Evolutionary conservation across 2,797 vertebrate genomes (phyloP).

Genomic region (Carduelis carduelis): DNA sequence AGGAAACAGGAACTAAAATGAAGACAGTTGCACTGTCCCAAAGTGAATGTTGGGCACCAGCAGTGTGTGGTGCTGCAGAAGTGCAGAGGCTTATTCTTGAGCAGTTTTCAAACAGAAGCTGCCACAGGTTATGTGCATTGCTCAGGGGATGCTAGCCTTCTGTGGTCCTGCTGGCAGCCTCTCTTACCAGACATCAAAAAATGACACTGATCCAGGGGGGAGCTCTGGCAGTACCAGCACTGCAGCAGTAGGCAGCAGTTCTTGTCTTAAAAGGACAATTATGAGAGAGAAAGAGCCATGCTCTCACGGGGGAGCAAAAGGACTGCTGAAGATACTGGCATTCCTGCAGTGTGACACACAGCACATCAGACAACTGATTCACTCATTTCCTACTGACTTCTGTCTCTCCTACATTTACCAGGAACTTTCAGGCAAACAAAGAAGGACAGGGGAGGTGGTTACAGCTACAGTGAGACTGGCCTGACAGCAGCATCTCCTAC

Average conservation of each 20-base stretch:
- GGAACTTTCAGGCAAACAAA: constrained; percentile 51
- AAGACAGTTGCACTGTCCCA: background rate
- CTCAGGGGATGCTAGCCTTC: background rate
- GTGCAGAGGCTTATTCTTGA: background rate
- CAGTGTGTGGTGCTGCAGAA: background rate
- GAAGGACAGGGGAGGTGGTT: background rate
- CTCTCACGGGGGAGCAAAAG: background rate
- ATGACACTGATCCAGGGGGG: background rate
- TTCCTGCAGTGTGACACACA: constrained; percentile 31
- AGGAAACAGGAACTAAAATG: background rate
- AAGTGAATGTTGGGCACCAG: background rate
- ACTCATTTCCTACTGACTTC: background rate
- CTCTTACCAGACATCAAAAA: background rate
- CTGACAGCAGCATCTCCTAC: background rate
- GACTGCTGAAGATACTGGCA: background rate
- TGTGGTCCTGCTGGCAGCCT: background rate
- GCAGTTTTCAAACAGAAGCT: background rate
- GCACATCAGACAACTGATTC: background rate
- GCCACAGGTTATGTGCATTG: fast-evolving
- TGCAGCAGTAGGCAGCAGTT: background rate
- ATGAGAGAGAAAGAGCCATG: background rate
- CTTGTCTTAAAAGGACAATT: background rate
- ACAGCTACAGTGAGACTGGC: background rate
- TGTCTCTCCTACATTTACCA: constrained; percentile 14
- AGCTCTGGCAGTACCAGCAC: background rate